phyloP scores from a whole-genome alignment of 2,888 invertebrate genomes.

The Acronicta leporina region DNA sequence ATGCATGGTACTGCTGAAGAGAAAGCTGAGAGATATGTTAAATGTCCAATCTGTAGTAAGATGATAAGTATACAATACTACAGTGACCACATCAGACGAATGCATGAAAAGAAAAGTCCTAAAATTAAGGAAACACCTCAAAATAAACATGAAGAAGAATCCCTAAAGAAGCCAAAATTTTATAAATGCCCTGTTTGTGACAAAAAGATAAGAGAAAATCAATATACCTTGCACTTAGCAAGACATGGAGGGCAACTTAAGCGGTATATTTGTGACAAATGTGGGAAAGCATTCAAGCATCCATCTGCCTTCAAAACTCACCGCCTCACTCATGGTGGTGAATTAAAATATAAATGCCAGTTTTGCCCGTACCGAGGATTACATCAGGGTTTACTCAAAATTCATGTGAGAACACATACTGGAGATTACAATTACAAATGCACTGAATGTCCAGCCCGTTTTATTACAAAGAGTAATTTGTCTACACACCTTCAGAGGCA shows the following conservation, averaged over 20 bases:
- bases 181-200: slow-evolving; percentile 57
- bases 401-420: slow-evolving; percentile 67
- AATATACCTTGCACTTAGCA: slow-evolving; percentile 54
- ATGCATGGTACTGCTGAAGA: slow-evolving; percentile 51
- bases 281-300: slow-evolving; percentile 63
- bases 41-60: slow-evolving; percentile 55
- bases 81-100: slow-evolving; percentile 47
- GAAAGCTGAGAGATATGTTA: slow-evolving; percentile 36
- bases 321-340: slow-evolving; percentile 60
- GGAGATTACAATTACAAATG: slow-evolving; percentile 67
- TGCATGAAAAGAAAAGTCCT: slow-evolving; percentile 33
- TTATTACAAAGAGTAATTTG: slow-evolving; percentile 68
- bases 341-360: slow-evolving; percentile 64
- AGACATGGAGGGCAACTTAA: slow-evolving; percentile 47
- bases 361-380: slow-evolving; percentile 68
- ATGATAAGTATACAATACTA: slow-evolving; percentile 45
- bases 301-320: slow-evolving; percentile 62
- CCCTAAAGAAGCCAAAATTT: slow-evolving; percentile 5
- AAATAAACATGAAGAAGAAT: slow-evolving; percentile 6
- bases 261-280: slow-evolving; percentile 65
- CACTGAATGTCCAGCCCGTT: slow-evolving; percentile 61
- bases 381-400: slow-evolving; percentile 61
- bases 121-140: slow-evolving; percentile 3
- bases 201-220: slow-evolving; percentile 41
- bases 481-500: slow-evolving; percentile 59